Conservation (phyloP, 2,888 invertebrate species). For the Apocheima hispidaria region DNA sequence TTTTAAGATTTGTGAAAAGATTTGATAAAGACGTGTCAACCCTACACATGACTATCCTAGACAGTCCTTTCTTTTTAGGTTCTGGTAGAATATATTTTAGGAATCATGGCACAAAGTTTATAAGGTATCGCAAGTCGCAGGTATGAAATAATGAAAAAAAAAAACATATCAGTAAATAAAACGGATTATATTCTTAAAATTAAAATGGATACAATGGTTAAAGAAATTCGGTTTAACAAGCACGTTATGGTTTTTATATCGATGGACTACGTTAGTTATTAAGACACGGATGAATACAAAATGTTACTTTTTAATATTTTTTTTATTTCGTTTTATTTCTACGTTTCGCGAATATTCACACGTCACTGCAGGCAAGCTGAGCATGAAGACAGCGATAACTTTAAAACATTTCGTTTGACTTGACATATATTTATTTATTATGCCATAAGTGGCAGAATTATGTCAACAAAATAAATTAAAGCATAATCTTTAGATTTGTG, state of each 20-base stretch:
- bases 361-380: neutral
- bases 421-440: neutral
- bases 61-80: too few species aligned
- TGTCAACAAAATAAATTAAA: slow-evolving; percentile 20
- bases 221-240: slow-evolving; percentile 68
- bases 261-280: slow-evolving; percentile 48
- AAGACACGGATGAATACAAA: slow-evolving; percentile 39
- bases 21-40: too few species aligned
- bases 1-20: too few species aligned
- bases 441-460: neutral
- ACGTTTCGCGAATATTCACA: neutral
- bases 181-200: slow-evolving; percentile 74
- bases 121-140: too few species aligned
- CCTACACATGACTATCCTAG: too few species aligned
- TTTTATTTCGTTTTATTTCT: slow-evolving; percentile 10
- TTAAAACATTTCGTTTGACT: neutral
- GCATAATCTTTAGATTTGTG: slow-evolving; percentile 58
- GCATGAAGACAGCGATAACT: neutral
- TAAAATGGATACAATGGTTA: slow-evolving; percentile 70
- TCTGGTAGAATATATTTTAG: too few species aligned
- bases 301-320: neutral
- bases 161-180: slow-evolving; percentile 58
- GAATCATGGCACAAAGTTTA: too few species aligned
- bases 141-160: slow-evolving; percentile 4
- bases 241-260: slow-evolving; percentile 51